These are phyloP conservation scores for Sceloporus tristichus DNA, from an alignment of 2,113 vertebrate genomes.

Conservation along the genomic window DNA sequence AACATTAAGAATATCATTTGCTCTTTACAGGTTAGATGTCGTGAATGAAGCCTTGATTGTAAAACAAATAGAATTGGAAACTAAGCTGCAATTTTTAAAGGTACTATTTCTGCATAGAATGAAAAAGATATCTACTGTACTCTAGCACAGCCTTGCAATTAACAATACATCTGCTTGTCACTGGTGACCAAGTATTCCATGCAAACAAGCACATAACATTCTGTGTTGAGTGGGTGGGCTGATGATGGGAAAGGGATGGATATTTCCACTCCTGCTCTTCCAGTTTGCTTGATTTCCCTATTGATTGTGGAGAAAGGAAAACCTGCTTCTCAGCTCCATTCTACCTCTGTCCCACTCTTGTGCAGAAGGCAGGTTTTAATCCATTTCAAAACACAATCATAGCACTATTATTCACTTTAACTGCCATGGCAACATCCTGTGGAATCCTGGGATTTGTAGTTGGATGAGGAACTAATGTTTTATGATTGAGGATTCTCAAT, in stretches of 20 bases:
- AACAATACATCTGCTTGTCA: not conserved
- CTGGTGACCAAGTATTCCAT: not conserved
- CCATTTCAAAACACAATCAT: too few species aligned
- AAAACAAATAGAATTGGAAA: slow-evolving; percentile 90
- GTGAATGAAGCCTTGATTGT: slow-evolving; percentile 83
- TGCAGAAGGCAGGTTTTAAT: not conserved
- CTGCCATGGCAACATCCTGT: too few species aligned
- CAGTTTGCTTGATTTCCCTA: not conserved
- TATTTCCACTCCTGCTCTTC: too few species aligned
- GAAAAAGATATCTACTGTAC: not conserved
- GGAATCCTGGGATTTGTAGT: too few species aligned
- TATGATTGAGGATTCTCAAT: too few species aligned
- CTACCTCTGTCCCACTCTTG: not conserved
- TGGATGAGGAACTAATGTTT: too few species aligned
- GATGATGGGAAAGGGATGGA: too few species aligned
- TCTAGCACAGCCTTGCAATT: not conserved
- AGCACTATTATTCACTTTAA: too few species aligned
- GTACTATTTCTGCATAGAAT: slow-evolving; percentile 67
- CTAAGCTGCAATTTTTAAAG: slow-evolving; percentile 87
- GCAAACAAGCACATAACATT: too few species aligned
- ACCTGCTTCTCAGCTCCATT: not conserved
- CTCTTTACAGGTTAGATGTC: slow-evolving; percentile 86
- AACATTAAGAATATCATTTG: not conserved
- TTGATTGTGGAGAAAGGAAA: too few species aligned
- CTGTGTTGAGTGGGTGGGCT: too few species aligned